A percentile compares a stretch with the other conserved stretches of the same genome.
Evolutionary conservation across 2,888 invertebrate genomes (phyloP).

Genomic region (Notodonta ziczac): DNA sequence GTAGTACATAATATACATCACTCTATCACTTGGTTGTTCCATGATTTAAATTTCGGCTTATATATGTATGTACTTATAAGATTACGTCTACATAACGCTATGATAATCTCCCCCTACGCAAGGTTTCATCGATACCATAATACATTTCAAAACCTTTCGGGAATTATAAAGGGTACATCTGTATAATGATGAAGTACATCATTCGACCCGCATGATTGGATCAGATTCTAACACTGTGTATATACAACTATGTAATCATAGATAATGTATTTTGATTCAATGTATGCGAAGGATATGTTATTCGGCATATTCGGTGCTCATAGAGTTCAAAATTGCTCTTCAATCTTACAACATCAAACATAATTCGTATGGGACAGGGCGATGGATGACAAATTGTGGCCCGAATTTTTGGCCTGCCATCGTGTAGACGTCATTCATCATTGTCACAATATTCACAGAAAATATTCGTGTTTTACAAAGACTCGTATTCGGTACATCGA

Average conservation of each 20-base stretch:
- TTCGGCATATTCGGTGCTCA: not conserved
- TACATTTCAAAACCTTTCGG: constrained; percentile 32
- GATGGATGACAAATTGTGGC: constrained; percentile 56
- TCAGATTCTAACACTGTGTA: constrained; percentile 24
- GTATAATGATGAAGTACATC: constrained; percentile 21
- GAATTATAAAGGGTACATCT: constrained; percentile 33
- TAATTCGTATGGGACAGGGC: constrained; percentile 31
- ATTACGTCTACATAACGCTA: constrained; percentile 3
- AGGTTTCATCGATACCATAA: constrained; percentile 25
- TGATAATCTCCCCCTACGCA: constrained; percentile 33
- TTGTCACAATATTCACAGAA: constrained; percentile 47
- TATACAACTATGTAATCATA: not conserved
- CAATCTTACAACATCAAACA: constrained; percentile 17
- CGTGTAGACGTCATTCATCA: constrained; percentile 52
- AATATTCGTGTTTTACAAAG: constrained; percentile 40
- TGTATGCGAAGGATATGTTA: not conserved
- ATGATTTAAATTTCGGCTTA: too few species aligned
- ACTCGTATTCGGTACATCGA: constrained; percentile 30
- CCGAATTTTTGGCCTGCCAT: constrained; percentile 37
- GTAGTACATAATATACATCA: too few species aligned
- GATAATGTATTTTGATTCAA: not conserved
- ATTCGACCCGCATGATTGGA: constrained; percentile 36
- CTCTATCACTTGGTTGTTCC: too few species aligned
- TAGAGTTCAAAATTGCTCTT: constrained; percentile 1
- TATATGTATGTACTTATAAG: too few species aligned